Evolutionary conservation across 2,797 vertebrate species (phyloP), one percentile per base, ranked within the genome.

Genomic region (Austrolebias charrua): DNA sequence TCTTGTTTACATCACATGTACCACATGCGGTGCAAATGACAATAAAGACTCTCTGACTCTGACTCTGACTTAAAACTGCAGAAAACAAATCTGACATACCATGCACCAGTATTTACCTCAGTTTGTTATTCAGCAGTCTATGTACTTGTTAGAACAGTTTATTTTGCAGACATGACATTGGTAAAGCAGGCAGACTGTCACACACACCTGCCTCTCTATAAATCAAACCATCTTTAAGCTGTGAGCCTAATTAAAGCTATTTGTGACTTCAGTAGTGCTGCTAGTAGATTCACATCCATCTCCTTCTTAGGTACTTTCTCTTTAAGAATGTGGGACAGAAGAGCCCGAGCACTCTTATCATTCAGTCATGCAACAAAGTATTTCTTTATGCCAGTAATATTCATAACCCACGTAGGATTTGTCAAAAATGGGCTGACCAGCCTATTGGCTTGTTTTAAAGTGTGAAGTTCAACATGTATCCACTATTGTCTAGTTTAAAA

Each of bases 211-310:
- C 55, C 55, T 61, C 53, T 18, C 48, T 65, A 61, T 61, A 45
- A 49, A 76, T 71, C 13, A 69, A 44, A 63, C 47, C 5, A 20
- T 53, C 50, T 49, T 33, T 12, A 40, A 20, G 50, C 68, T 1
- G 20, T 55, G 44, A 50, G 19, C 67, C 57, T 51, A 55, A 72
- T 70, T 8, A 5, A 31, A 28, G 19, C 64, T 55, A 51, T 76
- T 59, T 63, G 57, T 72, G 55, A 13, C 51, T 60, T 56, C 51
- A 33, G 73, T 43, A 24, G 48, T 9, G 40, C 3, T 16, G 45
- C 16, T 10, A 46, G 45, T 60, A 47, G n/a, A 53, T 43, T 69
- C 47, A 55, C 57, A 72, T 60, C 56, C 40, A 55, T 69, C 63
- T 55, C 11, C 28, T 31, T 13, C 45, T 20, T n/a, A 54, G 43